Percentiles rank a stretch among this genome's conserved stretches.
Conservation (phyloP, 2,888 invertebrate genomes). For the Cephalotes varians region DNA sequence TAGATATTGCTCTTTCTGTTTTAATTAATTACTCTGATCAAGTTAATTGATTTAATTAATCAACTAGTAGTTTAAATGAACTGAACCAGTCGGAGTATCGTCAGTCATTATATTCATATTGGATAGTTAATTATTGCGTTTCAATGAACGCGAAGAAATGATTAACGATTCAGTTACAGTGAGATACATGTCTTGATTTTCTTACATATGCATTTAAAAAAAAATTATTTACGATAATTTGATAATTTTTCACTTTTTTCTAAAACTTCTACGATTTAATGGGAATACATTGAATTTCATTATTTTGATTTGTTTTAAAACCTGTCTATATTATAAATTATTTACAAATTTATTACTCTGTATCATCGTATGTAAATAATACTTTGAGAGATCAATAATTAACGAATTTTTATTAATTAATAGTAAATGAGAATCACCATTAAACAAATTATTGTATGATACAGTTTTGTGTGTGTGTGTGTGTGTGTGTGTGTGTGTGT, state of each 20-base stretch:
- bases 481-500: too few species aligned
- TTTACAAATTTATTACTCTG: neutral
- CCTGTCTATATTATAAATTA: neutral
- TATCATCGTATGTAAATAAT: constrained; percentile 18
- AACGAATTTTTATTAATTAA: constrained; percentile 56
- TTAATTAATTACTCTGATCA: constrained; percentile 34
- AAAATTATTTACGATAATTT: neutral
- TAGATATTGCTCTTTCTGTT: constrained; percentile 43
- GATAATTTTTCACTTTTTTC: neutral
- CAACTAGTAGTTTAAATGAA: constrained; percentile 35
- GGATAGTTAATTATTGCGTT: constrained; percentile 23
- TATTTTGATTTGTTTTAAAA: neutral
- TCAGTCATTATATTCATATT: constrained; percentile 31
- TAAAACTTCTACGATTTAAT: neutral
- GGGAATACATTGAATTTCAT: neutral
- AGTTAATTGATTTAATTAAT: constrained; percentile 34
- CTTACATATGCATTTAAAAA: neutral
- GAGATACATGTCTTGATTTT: neutral
- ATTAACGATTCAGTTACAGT: neutral
- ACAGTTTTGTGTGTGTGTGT: too few species aligned
- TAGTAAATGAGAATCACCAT: constrained; percentile 21
- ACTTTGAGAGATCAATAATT: constrained; percentile 50
- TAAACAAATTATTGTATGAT: constrained; percentile 54
- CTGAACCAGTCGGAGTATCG: constrained; percentile 20
- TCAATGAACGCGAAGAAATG: neutral